phyloP scores from a whole-genome alignment of 2,888 invertebrate genomes.

The Allygus modestus region DNA sequence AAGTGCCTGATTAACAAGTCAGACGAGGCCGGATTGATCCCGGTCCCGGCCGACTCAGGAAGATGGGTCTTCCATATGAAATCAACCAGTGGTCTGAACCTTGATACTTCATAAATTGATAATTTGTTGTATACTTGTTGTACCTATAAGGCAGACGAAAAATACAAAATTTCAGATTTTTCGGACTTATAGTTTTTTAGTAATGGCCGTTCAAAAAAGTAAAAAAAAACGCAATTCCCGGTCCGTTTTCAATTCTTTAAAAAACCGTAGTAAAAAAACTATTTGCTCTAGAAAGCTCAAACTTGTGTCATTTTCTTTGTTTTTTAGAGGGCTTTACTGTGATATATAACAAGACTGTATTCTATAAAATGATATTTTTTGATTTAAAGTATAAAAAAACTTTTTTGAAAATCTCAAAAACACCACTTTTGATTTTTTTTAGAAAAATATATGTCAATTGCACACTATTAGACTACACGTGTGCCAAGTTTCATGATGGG shows the following conservation, averaged over 20 bases:
- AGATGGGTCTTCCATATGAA: not conserved
- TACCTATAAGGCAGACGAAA: not conserved
- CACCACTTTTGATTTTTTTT: not conserved
- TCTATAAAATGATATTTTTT: not conserved
- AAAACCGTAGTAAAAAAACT: not conserved
- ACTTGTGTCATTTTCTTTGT: not conserved
- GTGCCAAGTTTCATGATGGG: no score
- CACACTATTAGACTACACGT: no score
- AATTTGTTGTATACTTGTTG: not conserved
- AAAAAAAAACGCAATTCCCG: not conserved
- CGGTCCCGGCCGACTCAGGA: no score
- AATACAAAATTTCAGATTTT: conserved; percentile 8
- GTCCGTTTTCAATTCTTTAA: not conserved
- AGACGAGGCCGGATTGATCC: no score
- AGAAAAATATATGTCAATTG: not conserved
- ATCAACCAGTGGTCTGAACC: conserved; percentile 1
- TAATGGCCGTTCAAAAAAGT: not conserved
- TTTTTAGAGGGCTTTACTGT: not conserved
- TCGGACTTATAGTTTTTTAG: not conserved
- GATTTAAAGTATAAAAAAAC: not conserved
- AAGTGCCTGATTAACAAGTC: no score
- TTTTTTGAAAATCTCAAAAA: conserved; percentile 5
- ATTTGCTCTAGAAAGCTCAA: not conserved
- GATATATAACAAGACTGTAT: not conserved
- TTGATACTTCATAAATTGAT: not conserved